Evolutionary conservation across 1,140 invertebrate genomes (phyloP), one percentile per base, ranked within the genome.

Genomic region (Acromyrmex echinatior): DNA sequence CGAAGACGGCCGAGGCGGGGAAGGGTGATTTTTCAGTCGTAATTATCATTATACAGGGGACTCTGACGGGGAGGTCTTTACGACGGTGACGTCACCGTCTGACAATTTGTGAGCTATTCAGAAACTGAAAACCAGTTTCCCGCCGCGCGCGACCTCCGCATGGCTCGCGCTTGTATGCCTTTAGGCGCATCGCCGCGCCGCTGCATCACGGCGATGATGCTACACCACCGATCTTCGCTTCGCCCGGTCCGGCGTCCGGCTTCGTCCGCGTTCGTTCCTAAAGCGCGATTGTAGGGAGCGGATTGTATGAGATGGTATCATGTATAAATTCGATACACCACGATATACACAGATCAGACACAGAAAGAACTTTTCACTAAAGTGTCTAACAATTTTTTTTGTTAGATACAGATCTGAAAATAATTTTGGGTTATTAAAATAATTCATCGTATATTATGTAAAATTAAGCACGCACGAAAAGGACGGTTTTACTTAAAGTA

Each of bases 51-150:
- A 49, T 49, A 76, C 45, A 31, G 74, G 18, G 71, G 80, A 2
- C 66, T 10, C 78, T 53, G 56, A 31, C 78, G 65, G 65, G 65
- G 65, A 80, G 21, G 25, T 70, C 66, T 86, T 91, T 91, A 79
- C 63, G 71, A 87, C 53, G 84, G 68, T 94, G 93, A 94, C 92
- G 92, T 94, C 93, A 93, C 74, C 87, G 93, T 94, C 93, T 93
- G 90, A 89, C 92, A 90, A 94, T 93, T 92, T 91, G 88, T 88
- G 90, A 90, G 90, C 91, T 91, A 87, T 91, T 87, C 90, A 84
- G 87, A 92, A 93, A 93, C 89, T 86, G 89, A 90, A 93, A 93
- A 93, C 93, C 93, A 93, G 93, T 94, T 94, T 93, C 90, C 91
- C 92, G 89, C 87, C 56, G 76, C 45, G 76, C 45, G 56, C 51